phyloP scores from a whole-genome alignment of 2,113 vertebrate species.

The Rhynchomys soricoides region DNA sequence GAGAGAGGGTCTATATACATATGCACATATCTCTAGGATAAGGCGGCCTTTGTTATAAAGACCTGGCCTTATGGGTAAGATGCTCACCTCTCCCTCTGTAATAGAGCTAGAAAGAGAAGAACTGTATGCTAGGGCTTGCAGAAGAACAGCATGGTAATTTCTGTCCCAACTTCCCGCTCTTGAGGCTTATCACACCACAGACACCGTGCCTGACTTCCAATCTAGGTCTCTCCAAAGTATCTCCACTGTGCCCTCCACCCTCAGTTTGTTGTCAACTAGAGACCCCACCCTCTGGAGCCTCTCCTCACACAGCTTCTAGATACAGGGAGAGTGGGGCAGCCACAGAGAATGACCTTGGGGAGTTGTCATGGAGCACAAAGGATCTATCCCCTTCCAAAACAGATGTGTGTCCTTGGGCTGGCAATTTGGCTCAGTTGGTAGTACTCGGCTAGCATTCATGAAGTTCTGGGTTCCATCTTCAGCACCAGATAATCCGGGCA shows the following conservation, averaged over 20 bases:
- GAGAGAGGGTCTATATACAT: background rate
- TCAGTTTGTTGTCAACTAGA: constrained; percentile 42
- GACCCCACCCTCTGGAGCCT: constrained; percentile 1
- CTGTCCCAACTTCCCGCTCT: constrained; percentile 57
- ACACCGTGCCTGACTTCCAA: constrained; percentile 75
- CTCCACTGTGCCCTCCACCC: constrained; percentile 16
- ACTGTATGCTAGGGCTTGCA: constrained; percentile 4
- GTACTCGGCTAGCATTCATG: background rate
- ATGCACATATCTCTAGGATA: constrained; percentile 23
- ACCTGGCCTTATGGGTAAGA: background rate
- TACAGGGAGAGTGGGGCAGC: background rate
- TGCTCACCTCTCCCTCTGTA: background rate
- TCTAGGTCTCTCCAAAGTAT: constrained; percentile 55
- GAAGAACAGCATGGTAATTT: constrained; percentile 9
- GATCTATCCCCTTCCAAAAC: background rate
- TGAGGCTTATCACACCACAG: constrained; percentile 71
- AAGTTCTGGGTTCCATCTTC: background rate
- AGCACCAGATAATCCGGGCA: background rate
- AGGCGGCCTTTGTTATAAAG: constrained; percentile 37
- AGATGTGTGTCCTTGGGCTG: background rate
- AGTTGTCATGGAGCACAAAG: background rate
- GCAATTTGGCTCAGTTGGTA: background rate
- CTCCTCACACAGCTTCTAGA: constrained; percentile 1
- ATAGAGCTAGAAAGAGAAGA: background rate
- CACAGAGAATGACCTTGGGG: background rate